These are phyloP conservation scores for Sphenopsis melanotis DNA, from an alignment of 2,797 vertebrate species.

Conservation along the genomic window DNA sequence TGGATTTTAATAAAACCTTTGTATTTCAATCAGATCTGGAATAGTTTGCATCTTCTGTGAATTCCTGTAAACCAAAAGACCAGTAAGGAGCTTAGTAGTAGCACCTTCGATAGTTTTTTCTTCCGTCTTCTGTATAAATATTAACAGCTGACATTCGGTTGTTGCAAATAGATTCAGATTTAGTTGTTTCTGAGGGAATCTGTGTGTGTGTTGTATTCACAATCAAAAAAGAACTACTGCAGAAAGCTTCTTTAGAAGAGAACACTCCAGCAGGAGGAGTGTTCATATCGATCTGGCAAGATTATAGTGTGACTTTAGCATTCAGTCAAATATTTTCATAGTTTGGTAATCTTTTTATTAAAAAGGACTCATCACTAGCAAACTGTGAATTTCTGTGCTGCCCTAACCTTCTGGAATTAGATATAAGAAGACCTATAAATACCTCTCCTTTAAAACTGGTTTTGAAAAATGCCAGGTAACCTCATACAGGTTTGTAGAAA, in stretches of 20 bases:
- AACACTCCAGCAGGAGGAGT: neutral
- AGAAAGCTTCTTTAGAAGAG: neutral
- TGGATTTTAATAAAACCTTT: neutral
- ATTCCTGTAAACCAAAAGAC: neutral
- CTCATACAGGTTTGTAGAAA: neutral
- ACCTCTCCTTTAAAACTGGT: neutral
- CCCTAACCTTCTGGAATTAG: neutral
- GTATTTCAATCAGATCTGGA: neutral
- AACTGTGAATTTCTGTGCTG: neutral
- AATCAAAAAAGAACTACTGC: neutral
- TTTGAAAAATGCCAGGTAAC: neutral
- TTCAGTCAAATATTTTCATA: neutral
- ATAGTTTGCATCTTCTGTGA: neutral
- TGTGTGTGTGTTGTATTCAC: neutral
- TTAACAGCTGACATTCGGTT: slow-evolving; percentile 41
- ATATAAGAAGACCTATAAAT: neutral
- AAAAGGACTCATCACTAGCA: neutral
- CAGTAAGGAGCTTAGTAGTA: neutral
- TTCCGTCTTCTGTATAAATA: slow-evolving; percentile 67
- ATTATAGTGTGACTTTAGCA: neutral
- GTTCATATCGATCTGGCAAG: neutral
- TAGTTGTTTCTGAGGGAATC: slow-evolving; percentile 45
- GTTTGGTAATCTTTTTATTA: neutral
- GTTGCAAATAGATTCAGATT: slow-evolving; percentile 42
- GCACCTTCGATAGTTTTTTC: slow-evolving; percentile 64